These are phyloP conservation scores for Venustoraphidia nigricollis DNA, from an alignment of 2,888 invertebrate species.

Conservation along the genomic window DNA sequence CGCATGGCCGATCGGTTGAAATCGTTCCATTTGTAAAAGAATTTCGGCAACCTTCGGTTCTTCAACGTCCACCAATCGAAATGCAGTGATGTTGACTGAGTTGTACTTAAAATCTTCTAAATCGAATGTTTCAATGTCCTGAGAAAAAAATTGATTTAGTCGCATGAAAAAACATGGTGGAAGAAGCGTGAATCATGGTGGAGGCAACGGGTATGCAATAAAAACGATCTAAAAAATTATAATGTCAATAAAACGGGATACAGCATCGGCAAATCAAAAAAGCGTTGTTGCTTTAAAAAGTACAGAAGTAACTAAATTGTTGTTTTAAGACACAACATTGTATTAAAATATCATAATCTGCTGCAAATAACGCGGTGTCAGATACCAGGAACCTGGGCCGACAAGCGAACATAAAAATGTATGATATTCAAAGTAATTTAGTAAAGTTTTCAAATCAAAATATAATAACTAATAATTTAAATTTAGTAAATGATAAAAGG, in stretches of 20 bases:
- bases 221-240: neutral
- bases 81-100: slow-evolving; percentile 89
- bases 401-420: too few relatives aligned
- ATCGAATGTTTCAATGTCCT: slow-evolving; percentile 80
- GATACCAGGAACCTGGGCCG: too few relatives aligned
- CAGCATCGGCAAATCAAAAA: neutral
- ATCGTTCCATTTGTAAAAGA: slow-evolving; percentile 72
- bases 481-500: too few relatives aligned
- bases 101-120: slow-evolving; percentile 87
- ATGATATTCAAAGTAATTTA: too few relatives aligned
- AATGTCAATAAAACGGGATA: neutral
- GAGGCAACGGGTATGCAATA: neutral
- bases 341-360: too few relatives aligned
- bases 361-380: too few relatives aligned
- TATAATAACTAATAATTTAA: too few relatives aligned
- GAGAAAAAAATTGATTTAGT: slow-evolving; percentile 10
- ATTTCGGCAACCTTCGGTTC: slow-evolving; percentile 59
- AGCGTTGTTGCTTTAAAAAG: neutral
- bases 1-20: slow-evolving; percentile 69
- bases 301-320: too few relatives aligned
- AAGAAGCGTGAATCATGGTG: slow-evolving; percentile 1
- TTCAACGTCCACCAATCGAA: slow-evolving; percentile 70
- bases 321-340: too few relatives aligned
- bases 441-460: too few relatives aligned
- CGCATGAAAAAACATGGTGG: neutral